Evolutionary conservation across 2,113 vertebrate species (phyloP), one percentile per base, ranked within the genome.

Genomic region (Isichthys henryi): DNA sequence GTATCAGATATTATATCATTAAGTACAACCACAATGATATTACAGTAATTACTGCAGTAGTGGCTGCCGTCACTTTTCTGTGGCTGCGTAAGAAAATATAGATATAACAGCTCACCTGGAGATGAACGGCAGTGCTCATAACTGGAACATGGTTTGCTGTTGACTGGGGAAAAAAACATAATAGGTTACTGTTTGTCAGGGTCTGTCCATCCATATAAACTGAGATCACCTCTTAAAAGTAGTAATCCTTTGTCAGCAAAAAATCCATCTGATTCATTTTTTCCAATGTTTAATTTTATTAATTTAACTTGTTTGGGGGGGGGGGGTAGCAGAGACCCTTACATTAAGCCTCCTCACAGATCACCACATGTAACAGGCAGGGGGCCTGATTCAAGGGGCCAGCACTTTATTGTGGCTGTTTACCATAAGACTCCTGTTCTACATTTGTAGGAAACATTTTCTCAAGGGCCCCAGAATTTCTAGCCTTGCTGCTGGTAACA

Each of bases 21-120:
- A 77, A 43, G 31, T 80, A 43, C 74, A 80, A 43, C 17, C 74
- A 43, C 6, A 43, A 15, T 77, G 31, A 77, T 43, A 35, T 17
- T 19, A 80, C 74, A 35, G 35, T 17, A 6, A 43, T 43, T 43
- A 43, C 2, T 43, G 74, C 70, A 77, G 70, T 27, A 70, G 62
- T 70, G 9, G n/a, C 10, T 27, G 62, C 0, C 3, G 0, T 66
- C 3, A 27, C n/a, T 27, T 66, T 77, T 43, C 62, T 77, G 70
- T 77, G 35, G 31, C 31, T 43, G 13, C 0, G 74, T 80, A 19
- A 17, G 21, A 17, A 39, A 77, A 77, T n/a, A 39, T 15, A 87
- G 19, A 52, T 13, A 77, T 87, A 8, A 56, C 3, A 15, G 21
- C 39, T 91, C 88, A 92, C 91, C 90, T 90, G 87, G 31, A 27